Evolutionary conservation across 2,888 invertebrate species (phyloP).

Genomic region (Stenurella melanura): DNA sequence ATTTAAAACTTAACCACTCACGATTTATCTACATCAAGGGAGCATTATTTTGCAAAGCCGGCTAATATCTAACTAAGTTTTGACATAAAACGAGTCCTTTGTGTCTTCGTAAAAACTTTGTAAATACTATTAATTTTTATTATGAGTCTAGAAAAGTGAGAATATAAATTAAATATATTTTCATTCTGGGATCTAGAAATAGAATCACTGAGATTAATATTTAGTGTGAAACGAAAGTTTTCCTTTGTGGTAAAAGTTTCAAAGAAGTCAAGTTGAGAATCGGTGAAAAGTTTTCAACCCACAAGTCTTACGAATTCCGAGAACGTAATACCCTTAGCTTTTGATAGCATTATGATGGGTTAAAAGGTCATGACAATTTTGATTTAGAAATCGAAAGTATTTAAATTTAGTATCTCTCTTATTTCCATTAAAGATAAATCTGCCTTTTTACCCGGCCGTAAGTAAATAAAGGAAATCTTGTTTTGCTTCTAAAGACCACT

Average conservation of each 20-base stretch:
- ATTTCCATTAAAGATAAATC: not conserved
- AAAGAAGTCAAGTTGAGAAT: not conserved
- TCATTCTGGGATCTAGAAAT: not conserved
- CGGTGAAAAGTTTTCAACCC: not conserved
- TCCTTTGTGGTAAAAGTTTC: not conserved
- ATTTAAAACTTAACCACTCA: too few species aligned
- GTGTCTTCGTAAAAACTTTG: not conserved
- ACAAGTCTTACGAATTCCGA: slow-evolving; percentile 8
- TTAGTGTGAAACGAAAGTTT: slow-evolving; percentile 5
- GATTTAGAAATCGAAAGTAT: not conserved
- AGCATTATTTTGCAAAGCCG: too few species aligned
- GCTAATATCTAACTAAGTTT: not conserved
- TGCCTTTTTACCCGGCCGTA: not conserved
- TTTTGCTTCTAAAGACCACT: not conserved
- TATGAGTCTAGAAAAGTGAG: not conserved
- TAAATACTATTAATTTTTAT: not conserved
- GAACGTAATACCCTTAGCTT: slow-evolving; percentile 20
- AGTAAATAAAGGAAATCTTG: not conserved
- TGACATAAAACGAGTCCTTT: not conserved
- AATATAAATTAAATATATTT: not conserved
- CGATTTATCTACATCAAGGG: too few species aligned
- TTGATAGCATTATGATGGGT: slow-evolving; percentile 17
- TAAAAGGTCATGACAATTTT: slow-evolving; percentile 3
- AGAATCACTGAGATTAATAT: not conserved
- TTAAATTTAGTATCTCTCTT: not conserved